Evolutionary conservation across 2,888 invertebrate species (phyloP).

Genomic region (Ormyrus pomaceus): DNA sequence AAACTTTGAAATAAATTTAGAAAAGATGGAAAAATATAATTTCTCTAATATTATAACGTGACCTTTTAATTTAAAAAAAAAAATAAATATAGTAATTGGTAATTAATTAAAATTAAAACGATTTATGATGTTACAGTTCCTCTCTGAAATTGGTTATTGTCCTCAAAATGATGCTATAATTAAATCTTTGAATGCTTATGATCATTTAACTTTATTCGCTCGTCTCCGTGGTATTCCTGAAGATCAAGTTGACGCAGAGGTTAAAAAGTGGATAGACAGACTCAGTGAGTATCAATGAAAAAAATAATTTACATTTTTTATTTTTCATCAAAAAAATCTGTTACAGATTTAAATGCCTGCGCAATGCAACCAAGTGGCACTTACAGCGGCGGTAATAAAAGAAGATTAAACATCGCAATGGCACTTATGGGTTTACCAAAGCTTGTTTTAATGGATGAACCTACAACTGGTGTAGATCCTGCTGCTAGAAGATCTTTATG

Average conservation of each 20-base stretch:
- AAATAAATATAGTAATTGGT: too few relatives aligned
- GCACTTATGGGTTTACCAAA: conserved; percentile 83
- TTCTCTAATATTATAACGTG: too few relatives aligned
- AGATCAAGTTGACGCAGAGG: conserved; percentile 73
- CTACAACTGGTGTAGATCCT: conserved; percentile 84
- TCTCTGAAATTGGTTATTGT: conserved; percentile 85
- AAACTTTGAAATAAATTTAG: too few relatives aligned
- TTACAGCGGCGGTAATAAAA: conserved; percentile 87
- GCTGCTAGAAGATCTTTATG: conserved; percentile 81
- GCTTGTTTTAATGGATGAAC: conserved; percentile 85
- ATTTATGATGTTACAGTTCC: conserved; percentile 8
- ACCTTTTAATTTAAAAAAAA: too few relatives aligned
- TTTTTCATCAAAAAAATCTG: conserved; percentile 8
- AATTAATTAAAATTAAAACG: too few relatives aligned
- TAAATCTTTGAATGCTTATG: conserved; percentile 84
- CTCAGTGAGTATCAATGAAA: conserved; percentile 72
- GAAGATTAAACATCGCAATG: conserved; percentile 86
- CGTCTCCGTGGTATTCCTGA: conserved; percentile 81
- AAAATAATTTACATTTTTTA: neutral
- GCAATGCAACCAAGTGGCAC: conserved; percentile 68
- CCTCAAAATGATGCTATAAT: conserved; percentile 91
- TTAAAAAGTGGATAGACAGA: conserved; percentile 78
- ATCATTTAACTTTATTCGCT: conserved; percentile 84
- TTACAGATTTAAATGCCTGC: conserved; percentile 68
- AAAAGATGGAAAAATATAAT: too few relatives aligned